Base-by-base conservation (phyloP, 2,888 invertebrate genomes). In the Thymelicus acteon region DNA sequence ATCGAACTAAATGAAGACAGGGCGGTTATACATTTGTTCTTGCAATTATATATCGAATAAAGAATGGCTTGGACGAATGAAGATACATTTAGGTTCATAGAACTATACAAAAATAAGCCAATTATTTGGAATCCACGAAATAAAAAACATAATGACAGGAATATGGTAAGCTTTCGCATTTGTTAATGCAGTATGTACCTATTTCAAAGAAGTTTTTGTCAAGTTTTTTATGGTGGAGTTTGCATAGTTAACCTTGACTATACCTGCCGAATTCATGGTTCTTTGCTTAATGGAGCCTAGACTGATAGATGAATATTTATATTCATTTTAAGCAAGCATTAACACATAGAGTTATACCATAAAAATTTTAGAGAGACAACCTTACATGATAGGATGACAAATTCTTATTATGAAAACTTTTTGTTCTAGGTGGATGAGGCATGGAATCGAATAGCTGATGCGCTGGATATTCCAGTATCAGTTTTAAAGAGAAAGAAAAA, bases 401-500 rank as follows among this genome's bases (percentile, higher is more conserved):
- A 12, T 44, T 44, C 7, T 12, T 4, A 8, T 44, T 12, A 7
- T 40, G 40, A 0, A 6, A 57, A 39, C 31, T 7, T 66, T 58
- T 15, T 31, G 6, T 61, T 68, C 37, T 24, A 70, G 70, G 70
- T 70, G 52, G 70, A 70, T 60, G 52, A 47, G 19, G 70, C 70
- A 52, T 70, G 70, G 70, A 60, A 65, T 65, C 60, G 52, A 8
- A 70, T 70, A 65, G 60, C 70, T 7, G 70, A 71, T 60, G 60
- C 60, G 31, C 31, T 71, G 65, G 60, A 71, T 15, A 60, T 71
- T 44, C 70, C 70, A 65, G 70, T 71, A 24, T 60, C 70, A 44
- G 70, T 71, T 54, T 71, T 71, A 71, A 71, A 71, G 44, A 60
- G 70, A 52, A 71, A 71, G 58, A 71, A 71, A 40, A 71, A 71